These are phyloP conservation scores for Formicarius rufipectus DNA, from an alignment of 2,113 vertebrate genomes.

Conservation along the genomic window DNA sequence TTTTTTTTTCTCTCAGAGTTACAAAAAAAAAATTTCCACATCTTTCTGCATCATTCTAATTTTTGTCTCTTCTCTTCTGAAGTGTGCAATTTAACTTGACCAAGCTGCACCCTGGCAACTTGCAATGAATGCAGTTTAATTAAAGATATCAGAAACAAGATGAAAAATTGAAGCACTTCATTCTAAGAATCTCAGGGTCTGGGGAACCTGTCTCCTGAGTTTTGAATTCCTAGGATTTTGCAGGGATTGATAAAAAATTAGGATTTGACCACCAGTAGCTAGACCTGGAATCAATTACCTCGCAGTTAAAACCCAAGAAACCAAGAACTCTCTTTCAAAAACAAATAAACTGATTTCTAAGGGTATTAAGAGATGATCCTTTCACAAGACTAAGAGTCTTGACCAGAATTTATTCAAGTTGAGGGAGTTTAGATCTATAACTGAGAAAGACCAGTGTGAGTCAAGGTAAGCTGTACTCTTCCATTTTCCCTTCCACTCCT, in stretches of 20 bases:
- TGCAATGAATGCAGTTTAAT: not conserved
- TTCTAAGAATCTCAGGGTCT: not conserved
- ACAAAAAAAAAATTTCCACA: not conserved
- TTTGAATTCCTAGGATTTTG: not conserved
- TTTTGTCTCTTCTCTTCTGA: not conserved
- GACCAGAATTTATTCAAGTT: not conserved
- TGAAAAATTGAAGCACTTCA: not conserved
- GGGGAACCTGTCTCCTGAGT: not conserved
- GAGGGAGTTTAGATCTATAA: not conserved
- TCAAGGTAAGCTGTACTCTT: not conserved
- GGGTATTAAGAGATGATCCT: not conserved
- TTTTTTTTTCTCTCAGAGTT: not conserved
- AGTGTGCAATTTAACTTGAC: not conserved
- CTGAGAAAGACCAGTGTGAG: not conserved
- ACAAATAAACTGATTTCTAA: not conserved
- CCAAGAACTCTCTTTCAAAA: not conserved
- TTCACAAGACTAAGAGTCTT: not conserved
- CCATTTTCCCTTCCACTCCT: not conserved
- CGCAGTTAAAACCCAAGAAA: not conserved
- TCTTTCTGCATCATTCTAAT: not conserved
- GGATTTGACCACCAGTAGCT: not conserved
- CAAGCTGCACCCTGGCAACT: not conserved
- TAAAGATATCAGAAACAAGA: not conserved
- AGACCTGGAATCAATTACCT: not conserved
- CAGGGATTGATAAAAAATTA: not conserved